Conservation (phyloP, 2,113 vertebrate genomes). For the Takifugu flavidus region DNA sequence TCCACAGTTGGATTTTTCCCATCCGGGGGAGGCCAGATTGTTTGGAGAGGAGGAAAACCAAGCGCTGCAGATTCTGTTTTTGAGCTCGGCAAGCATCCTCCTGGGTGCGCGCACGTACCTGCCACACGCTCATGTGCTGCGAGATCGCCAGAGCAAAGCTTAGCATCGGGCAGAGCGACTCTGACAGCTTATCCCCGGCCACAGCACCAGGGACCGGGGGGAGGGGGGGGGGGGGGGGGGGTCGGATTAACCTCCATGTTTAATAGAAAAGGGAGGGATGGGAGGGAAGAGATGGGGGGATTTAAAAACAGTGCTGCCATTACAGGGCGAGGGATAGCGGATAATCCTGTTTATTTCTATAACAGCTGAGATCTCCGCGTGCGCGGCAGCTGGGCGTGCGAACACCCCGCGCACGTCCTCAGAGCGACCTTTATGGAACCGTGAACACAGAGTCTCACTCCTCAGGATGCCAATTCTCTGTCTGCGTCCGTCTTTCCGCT, state of each 20-base stretch:
- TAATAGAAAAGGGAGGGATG: conserved; percentile 64
- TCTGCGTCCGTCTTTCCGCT: background rate
- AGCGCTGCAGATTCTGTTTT: no score
- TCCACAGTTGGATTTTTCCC: conserved; percentile 33
- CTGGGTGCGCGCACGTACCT: background rate
- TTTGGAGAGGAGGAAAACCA: conserved; percentile 9
- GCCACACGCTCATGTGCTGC: conserved; percentile 4
- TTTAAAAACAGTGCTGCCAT: conserved; percentile 69
- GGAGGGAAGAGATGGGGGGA: conserved; percentile 49
- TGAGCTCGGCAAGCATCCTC: background rate
- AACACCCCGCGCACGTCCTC: background rate
- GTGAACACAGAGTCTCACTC: no score
- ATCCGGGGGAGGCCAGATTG: conserved; percentile 32
- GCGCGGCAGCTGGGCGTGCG: conserved; percentile 13
- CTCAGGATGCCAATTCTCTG: background rate
- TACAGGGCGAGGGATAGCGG: conserved; percentile 65
- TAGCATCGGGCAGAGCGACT: conserved; percentile 56
- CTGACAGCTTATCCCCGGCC: conserved; percentile 64
- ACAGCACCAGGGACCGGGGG: conserved; percentile 43
- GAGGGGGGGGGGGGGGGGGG: conserved; percentile 56
- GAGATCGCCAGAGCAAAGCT: conserved; percentile 44
- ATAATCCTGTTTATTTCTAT: conserved; percentile 77
- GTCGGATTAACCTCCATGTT: conserved; percentile 72
- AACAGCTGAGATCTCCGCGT: conserved; percentile 53
- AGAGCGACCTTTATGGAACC: no score